phyloP scores from a whole-genome alignment of 1,140 invertebrate genomes.

The Spodoptera frugiperda region DNA sequence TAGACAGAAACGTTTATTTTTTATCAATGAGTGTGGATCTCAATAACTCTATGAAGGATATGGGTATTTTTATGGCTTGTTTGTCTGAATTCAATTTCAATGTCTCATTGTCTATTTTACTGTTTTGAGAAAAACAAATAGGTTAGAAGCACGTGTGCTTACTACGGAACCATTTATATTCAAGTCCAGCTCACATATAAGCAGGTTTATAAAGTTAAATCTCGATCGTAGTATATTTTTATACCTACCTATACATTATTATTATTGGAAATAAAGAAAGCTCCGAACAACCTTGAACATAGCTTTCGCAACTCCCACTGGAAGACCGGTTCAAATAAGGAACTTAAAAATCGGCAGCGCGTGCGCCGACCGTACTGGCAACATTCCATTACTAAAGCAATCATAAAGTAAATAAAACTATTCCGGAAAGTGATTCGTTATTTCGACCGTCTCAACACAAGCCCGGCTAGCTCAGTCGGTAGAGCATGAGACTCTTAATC shows the following conservation, averaged over 20 bases:
- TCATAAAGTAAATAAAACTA: neutral
- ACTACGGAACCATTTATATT: too few relatives aligned
- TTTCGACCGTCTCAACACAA: slow-evolving; percentile 30
- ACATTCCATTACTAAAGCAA: slow-evolving; percentile 11
- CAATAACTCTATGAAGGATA: too few relatives aligned
- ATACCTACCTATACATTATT: neutral
- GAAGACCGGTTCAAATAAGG: slow-evolving; percentile 60
- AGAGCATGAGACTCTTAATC: slow-evolving; percentile 97
- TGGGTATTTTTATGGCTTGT: too few relatives aligned
- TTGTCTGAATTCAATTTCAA: too few relatives aligned
- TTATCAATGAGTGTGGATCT: neutral
- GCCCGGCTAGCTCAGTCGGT: slow-evolving; percentile 95
- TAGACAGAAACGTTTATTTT: neutral
- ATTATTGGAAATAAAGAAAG: slow-evolving; percentile 56
- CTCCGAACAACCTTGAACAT: slow-evolving; percentile 57
- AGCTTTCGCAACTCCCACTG: slow-evolving; percentile 61
- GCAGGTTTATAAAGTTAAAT: neutral
- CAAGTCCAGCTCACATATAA: too few relatives aligned
- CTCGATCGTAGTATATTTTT: neutral
- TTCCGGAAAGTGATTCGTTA: slow-evolving; percentile 12
- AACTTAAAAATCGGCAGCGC: slow-evolving; percentile 52
- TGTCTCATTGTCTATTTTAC: too few relatives aligned
- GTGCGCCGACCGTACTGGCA: slow-evolving; percentile 34
- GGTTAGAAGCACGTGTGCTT: too few relatives aligned
- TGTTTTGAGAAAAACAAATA: too few relatives aligned